These are phyloP conservation scores for Sphaerophoria rueppellii DNA, from an alignment of 2,888 invertebrate genomes.

Conservation along the genomic window DNA sequence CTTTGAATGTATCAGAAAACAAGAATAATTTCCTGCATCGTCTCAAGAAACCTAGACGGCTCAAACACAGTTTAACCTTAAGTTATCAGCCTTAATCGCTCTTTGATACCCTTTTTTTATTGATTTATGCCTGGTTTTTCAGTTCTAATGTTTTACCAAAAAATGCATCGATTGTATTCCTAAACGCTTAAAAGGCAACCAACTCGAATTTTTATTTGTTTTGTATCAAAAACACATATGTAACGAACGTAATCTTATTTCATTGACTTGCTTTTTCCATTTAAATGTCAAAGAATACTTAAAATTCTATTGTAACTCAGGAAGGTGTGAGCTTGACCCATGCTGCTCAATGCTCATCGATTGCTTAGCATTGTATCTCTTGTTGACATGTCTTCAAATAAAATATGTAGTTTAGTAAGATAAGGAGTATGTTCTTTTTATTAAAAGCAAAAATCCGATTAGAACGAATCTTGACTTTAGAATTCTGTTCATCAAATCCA, in stretches of 20 bases:
- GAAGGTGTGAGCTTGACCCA: not conserved
- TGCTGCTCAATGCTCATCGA: not conserved
- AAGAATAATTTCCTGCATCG: too few relatives aligned
- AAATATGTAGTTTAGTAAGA: not conserved
- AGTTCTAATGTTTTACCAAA: too few relatives aligned
- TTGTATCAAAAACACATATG: too few relatives aligned
- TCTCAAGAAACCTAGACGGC: too few relatives aligned
- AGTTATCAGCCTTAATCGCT: too few relatives aligned
- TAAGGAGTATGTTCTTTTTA: not conserved
- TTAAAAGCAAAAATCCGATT: not conserved
- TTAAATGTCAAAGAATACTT: slow-evolving; percentile 19
- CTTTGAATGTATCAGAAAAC: too few relatives aligned
- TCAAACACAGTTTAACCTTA: too few relatives aligned
- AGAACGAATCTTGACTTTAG: not conserved
- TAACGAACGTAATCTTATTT: not conserved
- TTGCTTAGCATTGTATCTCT: not conserved
- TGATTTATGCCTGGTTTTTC: too few relatives aligned
- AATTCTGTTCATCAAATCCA: not conserved
- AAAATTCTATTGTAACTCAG: slow-evolving; percentile 10
- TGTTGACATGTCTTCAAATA: not conserved
- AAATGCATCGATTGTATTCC: too few relatives aligned
- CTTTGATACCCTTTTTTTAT: too few relatives aligned
- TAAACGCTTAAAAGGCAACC: too few relatives aligned
- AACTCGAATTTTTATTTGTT: too few relatives aligned
- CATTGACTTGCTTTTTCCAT: slow-evolving; percentile 20